Base-by-base conservation (phyloP, 2,888 invertebrate species). In the Chrysolina americana region DNA sequence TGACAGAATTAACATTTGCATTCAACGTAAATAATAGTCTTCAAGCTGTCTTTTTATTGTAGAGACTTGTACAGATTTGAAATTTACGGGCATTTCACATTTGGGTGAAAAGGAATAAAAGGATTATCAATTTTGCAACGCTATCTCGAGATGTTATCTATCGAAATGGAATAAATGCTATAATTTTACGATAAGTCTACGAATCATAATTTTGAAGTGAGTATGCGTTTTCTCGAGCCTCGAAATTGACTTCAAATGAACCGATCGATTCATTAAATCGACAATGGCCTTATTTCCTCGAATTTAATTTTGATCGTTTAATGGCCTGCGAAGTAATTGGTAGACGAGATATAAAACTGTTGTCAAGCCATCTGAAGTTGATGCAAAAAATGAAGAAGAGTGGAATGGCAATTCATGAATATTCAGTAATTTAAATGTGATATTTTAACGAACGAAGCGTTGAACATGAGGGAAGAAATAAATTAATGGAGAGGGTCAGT, bases 261-360 rank as follows among this genome's bases (percentile, higher is more conserved):
- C n/a, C n/a, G 59, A 59, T n/a, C 9, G 1, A 59, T 59, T 28
- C 59, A 28, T 59, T 59, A 59, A 59, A 23, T 13, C 23, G 4
- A 4, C 28, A 59, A 59, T 59, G 28, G 59, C n/a, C 59, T 3
- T 28, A 59, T 28, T 59, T 59, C 15, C 9, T 36, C 28, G 17
- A 59, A 59, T 36, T 28, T 59, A 59, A 59, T 59, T 59, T 59
- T 59, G n/a, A 9, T 59, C 59, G 9, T 59, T 59, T 59, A 59
- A 36, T 59, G 64, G n/a, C 10, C 65, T 65, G 44, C n/a, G n/a
- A 63, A 23, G 44, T 41, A 23, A 44, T 44, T 47, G 65, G 44
- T n/a, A 36, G n/a, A 15, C 3, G 48, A 48, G 65, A 65, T 15
- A 48, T 65, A 47, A 48, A 65, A 65, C 41, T 65, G 48, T 47